Base-by-base conservation (phyloP, 2,888 invertebrate genomes). In the Oligia strigilis region DNA sequence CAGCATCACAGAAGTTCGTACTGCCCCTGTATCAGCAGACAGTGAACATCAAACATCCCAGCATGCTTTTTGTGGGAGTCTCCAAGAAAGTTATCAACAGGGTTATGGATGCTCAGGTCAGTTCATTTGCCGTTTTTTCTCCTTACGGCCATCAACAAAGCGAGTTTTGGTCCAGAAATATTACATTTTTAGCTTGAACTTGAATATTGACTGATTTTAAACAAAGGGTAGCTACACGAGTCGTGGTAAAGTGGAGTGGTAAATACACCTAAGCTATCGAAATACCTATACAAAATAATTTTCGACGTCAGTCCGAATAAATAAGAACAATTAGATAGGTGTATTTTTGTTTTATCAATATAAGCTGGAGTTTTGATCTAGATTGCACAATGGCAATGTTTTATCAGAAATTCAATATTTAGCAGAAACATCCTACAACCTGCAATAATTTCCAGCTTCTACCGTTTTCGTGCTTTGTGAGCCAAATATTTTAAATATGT, bases 21-120 rank as follows among this genome's bases (percentile, higher is more conserved):
- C 95, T 97, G 65, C 98, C 98, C 0, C 96, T 99, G 19, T 98
- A 98, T 94, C 98, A 98, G 90, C 98, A 99, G 90, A 95, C 98
- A 75, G 97, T 99, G 70, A 98, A 98, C 93, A 98, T 98, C 23
- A 97, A 98, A 77, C 97, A 97, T 87, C 98, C 98, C 0, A 97
- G 97, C n/a, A 98, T 99, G 97, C 97, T 97, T 73, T 98, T 99
- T 86, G 96, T 99, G 66, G 99, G 99, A 0, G 95, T 98, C 23
- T 98, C 98, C 0, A 98, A 97, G 86, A 98, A 98, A 97, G 98
- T 95, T 97, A 98, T 96, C 81, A 97, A 95, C 55, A 94, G 93
- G 75, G 97, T 98, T 90, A 98, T 98, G 91, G 98, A 98, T 90
- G 97, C 97, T 80, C 98, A 98, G 97, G 98, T 98, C 91, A 91